Evolutionary conservation across 2,797 vertebrate genomes (phyloP).

Genomic region (Salmo trutta): DNA sequence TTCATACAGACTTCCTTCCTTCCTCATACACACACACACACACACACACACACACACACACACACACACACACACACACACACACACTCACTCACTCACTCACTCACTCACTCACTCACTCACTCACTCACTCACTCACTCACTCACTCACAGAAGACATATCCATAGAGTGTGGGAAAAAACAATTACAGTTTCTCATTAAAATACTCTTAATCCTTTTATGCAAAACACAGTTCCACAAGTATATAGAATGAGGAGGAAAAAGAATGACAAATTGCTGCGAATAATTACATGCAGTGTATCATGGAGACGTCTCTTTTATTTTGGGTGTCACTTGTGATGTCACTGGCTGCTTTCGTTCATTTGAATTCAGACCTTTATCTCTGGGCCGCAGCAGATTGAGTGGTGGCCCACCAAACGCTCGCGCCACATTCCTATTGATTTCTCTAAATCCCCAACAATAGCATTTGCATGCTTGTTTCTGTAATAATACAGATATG

Average conservation of each 20-base stretch:
- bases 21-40: slow-evolving; percentile 9
- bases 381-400: slow-evolving; percentile 99
- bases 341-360: slow-evolving; percentile 98
- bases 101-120: too few relatives aligned
- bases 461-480: slow-evolving; percentile 99
- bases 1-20: slow-evolving; percentile 38
- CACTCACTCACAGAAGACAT: slow-evolving; percentile 31
- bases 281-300: slow-evolving; percentile 98
- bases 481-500: slow-evolving; percentile 99
- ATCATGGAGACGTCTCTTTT: slow-evolving; percentile 99
- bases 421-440: slow-evolving; percentile 99
- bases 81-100: too few relatives aligned
- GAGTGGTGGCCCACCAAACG: slow-evolving; percentile 99
- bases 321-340: slow-evolving; percentile 99
- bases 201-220: slow-evolving; percentile 99
- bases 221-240: slow-evolving; percentile 99
- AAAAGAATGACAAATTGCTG: slow-evolving; percentile 81
- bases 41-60: slow-evolving; percentile 6
- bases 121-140: background rate
- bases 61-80: background rate
- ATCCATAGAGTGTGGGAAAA: slow-evolving; percentile 73
- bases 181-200: slow-evolving; percentile 99
- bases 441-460: slow-evolving; percentile 99
- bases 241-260: slow-evolving; percentile 96
- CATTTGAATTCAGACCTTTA: slow-evolving; percentile 99